Percentiles rank a stretch among this genome's conserved stretches.
These are phyloP conservation scores for Pyrrhosoma nymphula DNA, from an alignment of 2,888 invertebrate species.

Conservation along the genomic window DNA sequence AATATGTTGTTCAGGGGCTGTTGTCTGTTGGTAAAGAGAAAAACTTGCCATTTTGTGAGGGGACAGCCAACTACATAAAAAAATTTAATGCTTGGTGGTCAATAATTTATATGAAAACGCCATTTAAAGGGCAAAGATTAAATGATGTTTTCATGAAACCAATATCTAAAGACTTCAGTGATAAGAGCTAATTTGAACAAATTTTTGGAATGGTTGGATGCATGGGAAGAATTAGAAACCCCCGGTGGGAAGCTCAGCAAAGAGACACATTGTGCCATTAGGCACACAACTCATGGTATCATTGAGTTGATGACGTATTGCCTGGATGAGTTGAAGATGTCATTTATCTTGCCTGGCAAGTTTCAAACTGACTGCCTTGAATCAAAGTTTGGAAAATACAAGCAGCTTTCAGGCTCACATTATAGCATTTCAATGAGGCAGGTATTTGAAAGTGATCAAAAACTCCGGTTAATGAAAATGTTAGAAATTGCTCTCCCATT, in stretches of 20 bases:
- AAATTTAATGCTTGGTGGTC: not conserved
- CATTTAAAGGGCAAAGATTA: no score
- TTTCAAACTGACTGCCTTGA: constrained; percentile 14
- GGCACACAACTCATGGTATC: not conserved
- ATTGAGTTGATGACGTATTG: not conserved
- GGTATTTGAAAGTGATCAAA: not conserved
- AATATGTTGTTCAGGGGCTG: constrained; percentile 63
- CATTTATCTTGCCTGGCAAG: not conserved
- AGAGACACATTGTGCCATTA: not conserved
- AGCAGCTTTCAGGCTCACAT: constrained; percentile 5
- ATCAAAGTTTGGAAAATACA: not conserved
- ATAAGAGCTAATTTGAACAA: not conserved
- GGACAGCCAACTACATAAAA: constrained; percentile 46
- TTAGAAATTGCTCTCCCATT: not conserved
- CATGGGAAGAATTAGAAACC: not conserved
- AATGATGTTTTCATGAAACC: no score
- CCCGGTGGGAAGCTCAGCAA: not conserved
- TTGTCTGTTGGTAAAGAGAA: not conserved
- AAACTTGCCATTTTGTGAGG: constrained; percentile 4
- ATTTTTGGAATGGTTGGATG: not conserved
- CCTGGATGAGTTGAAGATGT: not conserved
- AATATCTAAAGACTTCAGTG: not conserved
- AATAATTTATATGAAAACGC: no score
- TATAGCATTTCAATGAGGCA: not conserved
- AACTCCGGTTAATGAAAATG: not conserved